Evolutionary conservation across 1,140 invertebrate genomes (phyloP).

Genomic region (Aphaenogaster ashmeadi): DNA sequence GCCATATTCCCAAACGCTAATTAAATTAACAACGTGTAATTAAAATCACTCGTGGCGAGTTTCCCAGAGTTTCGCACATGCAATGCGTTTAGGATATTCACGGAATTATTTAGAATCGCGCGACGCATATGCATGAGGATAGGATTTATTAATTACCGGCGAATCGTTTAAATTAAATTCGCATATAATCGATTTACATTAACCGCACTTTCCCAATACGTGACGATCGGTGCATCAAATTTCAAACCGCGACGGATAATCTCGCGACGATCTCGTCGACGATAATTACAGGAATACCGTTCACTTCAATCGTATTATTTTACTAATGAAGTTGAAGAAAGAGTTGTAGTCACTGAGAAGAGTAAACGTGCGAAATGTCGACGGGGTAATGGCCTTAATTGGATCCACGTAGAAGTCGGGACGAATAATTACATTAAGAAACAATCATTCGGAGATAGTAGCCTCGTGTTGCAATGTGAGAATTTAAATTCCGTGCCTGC

Average conservation of each 20-base stretch:
- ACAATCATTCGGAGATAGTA: background rate
- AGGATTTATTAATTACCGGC: constrained; percentile 51
- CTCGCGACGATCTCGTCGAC: background rate
- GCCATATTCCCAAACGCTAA: background rate
- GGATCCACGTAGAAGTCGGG: constrained; percentile 5
- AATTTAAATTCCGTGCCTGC: constrained; percentile 28
- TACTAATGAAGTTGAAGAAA: constrained; percentile 1
- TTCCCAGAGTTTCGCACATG: background rate
- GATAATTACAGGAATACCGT: constrained; percentile 1
- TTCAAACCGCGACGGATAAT: constrained; percentile 25
- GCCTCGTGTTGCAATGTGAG: background rate
- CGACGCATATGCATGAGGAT: constrained; percentile 29
- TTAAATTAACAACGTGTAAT: constrained; percentile 46
- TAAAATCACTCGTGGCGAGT: constrained; percentile 20
- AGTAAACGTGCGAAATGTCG: constrained; percentile 7
- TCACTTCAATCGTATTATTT: background rate
- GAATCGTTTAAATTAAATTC: constrained; percentile 47
- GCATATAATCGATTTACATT: constrained; percentile 40
- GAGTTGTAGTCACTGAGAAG: background rate
- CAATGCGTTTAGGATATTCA: constrained; percentile 39
- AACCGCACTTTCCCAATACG: constrained; percentile 39
- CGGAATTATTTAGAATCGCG: constrained; percentile 44
- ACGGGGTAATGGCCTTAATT: constrained; percentile 2
- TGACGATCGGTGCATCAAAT: constrained; percentile 27
- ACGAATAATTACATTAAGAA: constrained; percentile 35